These are phyloP conservation scores for Armadillidium nasatum DNA, from an alignment of 1,140 invertebrate genomes.

Conservation along the genomic window DNA sequence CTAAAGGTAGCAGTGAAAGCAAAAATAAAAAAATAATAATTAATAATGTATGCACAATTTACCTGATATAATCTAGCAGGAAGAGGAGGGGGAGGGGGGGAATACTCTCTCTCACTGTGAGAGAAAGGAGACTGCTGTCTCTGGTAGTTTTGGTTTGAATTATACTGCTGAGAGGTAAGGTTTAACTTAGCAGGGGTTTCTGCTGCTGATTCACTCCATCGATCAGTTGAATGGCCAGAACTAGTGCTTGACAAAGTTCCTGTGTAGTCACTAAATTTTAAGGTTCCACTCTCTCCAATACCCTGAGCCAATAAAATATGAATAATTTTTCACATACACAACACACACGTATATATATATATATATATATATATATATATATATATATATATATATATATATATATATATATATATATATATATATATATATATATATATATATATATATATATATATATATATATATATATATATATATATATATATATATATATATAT, in stretches of 20 bases:
- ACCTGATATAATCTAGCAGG: constrained; percentile 35
- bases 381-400: no score
- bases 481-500: no score
- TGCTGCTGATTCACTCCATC: constrained; percentile 31
- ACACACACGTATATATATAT: no score
- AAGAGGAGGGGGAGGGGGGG: constrained; percentile 31
- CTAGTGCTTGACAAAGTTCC: constrained; percentile 40
- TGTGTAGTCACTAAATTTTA: constrained; percentile 21
- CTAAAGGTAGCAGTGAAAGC: no score
- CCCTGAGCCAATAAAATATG: not conserved
- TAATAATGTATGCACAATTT: not conserved
- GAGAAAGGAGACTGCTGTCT: not conserved
- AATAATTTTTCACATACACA: no score
- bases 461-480: no score
- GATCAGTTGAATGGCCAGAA: constrained; percentile 37
- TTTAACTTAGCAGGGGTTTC: not conserved
- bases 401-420: not conserved
- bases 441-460: not conserved
- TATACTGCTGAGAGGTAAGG: not conserved
- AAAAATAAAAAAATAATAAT: no score
- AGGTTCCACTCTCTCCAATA: not conserved
- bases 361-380: no score
- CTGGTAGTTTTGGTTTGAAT: not conserved
- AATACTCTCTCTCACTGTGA: not conserved
- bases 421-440: not conserved